phyloP scores from a whole-genome alignment of 2,888 invertebrate genomes.

The Sarcophaga subvicina region DNA sequence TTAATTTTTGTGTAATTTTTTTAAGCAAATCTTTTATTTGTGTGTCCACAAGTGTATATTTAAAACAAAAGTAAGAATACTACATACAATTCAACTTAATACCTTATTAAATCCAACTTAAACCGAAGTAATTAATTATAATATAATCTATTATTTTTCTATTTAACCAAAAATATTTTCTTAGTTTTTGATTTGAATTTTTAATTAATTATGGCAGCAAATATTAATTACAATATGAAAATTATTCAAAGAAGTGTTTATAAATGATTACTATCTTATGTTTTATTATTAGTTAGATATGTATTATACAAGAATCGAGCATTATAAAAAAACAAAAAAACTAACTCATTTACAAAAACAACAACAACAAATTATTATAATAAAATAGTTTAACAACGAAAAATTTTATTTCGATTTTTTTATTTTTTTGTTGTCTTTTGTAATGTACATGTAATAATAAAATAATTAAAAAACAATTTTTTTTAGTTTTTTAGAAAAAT shows the following conservation, averaged over 20 bases:
- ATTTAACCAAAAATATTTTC: too few relatives aligned
- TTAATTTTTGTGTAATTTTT: constrained; percentile 50
- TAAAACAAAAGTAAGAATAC: constrained; percentile 13
- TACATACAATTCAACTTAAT: too few relatives aligned
- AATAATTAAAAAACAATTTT: not conserved
- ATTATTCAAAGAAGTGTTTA: not conserved
- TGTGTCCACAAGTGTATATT: constrained; percentile 47
- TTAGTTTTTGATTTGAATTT: not conserved
- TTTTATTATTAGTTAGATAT: constrained; percentile 27
- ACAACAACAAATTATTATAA: not conserved
- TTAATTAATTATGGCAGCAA: constrained; percentile 49
- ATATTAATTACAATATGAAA: constrained; percentile 38
- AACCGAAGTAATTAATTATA: not conserved
- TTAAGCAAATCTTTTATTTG: constrained; percentile 47
- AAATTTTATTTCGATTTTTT: constrained; percentile 29
- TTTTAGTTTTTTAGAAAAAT: constrained; percentile 7
- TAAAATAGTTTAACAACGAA: constrained; percentile 60
- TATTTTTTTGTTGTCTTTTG: not conserved
- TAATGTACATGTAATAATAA: not conserved
- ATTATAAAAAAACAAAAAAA: not conserved
- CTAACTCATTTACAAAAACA: constrained; percentile 17
- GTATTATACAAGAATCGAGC: constrained; percentile 9
- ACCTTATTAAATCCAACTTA: too few relatives aligned
- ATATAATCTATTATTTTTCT: too few relatives aligned
- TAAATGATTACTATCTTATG: not conserved